Conservation (phyloP, 2,888 invertebrate species). For the Limnephilus rhombicus region DNA sequence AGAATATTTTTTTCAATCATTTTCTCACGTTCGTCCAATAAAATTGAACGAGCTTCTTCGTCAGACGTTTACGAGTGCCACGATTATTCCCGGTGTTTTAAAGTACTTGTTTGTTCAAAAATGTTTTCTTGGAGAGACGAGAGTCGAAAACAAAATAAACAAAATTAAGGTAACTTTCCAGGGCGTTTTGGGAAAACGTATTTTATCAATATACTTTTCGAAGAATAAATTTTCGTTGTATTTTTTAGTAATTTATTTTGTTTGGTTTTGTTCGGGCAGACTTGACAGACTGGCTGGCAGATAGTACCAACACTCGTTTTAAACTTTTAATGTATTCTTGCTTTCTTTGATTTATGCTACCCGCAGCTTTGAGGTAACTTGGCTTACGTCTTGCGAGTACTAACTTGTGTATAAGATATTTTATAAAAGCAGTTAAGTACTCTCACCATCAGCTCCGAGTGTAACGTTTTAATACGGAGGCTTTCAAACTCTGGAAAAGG, state of each 20-base stretch:
- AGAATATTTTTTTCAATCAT: neutral
- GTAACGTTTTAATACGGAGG: neutral
- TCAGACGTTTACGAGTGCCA: neutral
- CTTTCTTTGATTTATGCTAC: conserved; percentile 38
- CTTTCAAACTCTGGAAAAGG: neutral
- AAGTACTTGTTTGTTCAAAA: neutral
- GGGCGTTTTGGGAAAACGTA: neutral
- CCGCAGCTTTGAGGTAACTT: neutral
- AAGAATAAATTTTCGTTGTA: conserved; percentile 11
- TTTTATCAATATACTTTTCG: conserved; percentile 1
- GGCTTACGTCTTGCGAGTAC: neutral
- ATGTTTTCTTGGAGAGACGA: neutral
- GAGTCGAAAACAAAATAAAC: conserved; percentile 1
- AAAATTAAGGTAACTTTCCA: neutral
- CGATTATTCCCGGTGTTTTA: neutral
- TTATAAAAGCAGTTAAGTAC: neutral
- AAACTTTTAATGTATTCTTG: conserved; percentile 37
- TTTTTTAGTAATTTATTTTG: conserved; percentile 22
- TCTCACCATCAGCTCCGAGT: neutral
- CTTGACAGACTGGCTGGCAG: conserved; percentile 13
- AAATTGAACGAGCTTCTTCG: neutral
- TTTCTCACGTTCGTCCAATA: neutral
- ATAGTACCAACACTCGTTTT: conserved; percentile 18
- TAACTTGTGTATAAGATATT: neutral
- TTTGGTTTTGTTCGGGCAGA: conserved; percentile 10